Percentiles rank a stretch among this genome's conserved stretches.
Conservation (phyloP, 2,888 invertebrate species). For the Orchesella flavescens region DNA sequence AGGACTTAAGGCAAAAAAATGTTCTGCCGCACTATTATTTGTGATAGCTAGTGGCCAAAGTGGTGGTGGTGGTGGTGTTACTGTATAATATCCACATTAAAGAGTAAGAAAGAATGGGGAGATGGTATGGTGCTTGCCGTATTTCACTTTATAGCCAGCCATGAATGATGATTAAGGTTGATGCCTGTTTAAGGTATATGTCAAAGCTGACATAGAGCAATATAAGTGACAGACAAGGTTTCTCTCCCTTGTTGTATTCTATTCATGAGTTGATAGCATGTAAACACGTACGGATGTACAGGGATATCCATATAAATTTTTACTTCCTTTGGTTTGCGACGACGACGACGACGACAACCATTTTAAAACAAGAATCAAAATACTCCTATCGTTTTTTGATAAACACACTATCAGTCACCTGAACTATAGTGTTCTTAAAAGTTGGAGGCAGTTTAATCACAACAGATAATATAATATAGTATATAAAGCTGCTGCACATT, state of each 20-base stretch:
- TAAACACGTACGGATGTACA: not conserved
- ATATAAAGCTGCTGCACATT: not conserved
- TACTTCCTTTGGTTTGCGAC: no score
- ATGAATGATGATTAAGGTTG: conserved; percentile 68
- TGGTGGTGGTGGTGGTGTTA: no score
- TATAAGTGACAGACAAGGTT: conserved; percentile 66
- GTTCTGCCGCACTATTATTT: not conserved
- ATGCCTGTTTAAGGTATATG: conserved; percentile 69
- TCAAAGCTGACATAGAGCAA: conserved; percentile 64
- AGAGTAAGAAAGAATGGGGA: no score
- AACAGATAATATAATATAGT: not conserved
- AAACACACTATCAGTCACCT: not conserved
- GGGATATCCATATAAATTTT: not conserved
- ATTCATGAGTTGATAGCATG: not conserved
- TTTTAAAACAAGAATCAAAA: not conserved
- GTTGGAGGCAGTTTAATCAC: not conserved
- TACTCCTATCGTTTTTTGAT: not conserved
- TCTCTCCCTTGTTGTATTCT: conserved; percentile 16
- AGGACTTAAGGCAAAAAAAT: conserved; percentile 22
- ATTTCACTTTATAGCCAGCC: conserved; percentile 37
- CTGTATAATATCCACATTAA: no score
- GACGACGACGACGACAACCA: not conserved
- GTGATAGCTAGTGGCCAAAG: no score
- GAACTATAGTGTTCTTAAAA: no score
- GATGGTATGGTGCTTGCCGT: no score